Evolutionary conservation across 2,888 invertebrate genomes (phyloP), one percentile per base, ranked within the genome.

Genomic region (Dimorphilus gyrociliatus): DNA sequence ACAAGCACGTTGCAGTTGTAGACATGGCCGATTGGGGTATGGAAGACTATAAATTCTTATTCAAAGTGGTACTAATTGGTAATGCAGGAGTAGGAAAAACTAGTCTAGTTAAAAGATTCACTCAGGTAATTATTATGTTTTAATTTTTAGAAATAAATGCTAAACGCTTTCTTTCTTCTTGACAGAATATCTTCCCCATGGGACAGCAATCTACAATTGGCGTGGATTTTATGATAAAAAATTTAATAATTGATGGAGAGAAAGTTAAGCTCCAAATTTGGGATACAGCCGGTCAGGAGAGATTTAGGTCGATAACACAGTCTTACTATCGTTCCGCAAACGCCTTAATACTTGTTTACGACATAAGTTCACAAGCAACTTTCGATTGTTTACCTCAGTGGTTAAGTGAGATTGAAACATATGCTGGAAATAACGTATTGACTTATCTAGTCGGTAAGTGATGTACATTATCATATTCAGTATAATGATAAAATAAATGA

Each of bases 161-260:
- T 23, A 27, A 21, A 25, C 19, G 25, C 31, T 8, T 5, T 5
- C 21, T 35, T 24, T 37, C 39, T 33, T 19, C 32, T 19, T 47
- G 51, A 36, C 51, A 76, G 74, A 92, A 92, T 2, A 67, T 92
- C 28, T 94, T 94, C 67, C 92, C 92, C 30, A 90, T 90, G 19
- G 92, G 92, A 10, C 92, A 94, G 68, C 90, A 90, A 45, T 92
- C 92, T 33, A 94, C 92, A 3, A 94, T 94, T 51, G 92, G 92
- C 34, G 92, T 94, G 16, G 94, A 94, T 70, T 94, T 94, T 63
- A 90, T 94, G 90, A 92, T 94, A 39, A 94, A 94, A 69, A 90
- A 90, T 31, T 85, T 94, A 6, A 88, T 90, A 71, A 82, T 94
- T 34, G 88, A 55, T 35, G 64, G 64, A 26, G 65, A 67, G 31